Evolutionary conservation across 2,113 vertebrate species (phyloP), one percentile per base, ranked within the genome.

Genomic region (Microtus pennsylvanicus): DNA sequence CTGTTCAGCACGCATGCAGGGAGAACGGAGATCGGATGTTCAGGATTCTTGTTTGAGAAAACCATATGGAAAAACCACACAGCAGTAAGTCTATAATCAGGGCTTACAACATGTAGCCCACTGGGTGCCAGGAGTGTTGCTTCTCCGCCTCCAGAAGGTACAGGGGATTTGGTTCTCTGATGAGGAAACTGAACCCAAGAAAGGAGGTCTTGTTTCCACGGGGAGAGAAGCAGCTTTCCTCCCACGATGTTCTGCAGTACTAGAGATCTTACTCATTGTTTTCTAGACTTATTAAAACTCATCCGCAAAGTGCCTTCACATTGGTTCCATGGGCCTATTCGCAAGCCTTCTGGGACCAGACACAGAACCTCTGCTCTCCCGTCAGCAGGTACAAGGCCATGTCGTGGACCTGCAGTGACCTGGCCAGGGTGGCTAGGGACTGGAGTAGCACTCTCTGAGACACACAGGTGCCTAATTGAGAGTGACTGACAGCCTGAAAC

Each of bases 21-120:
- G 96, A 97, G 96, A 97, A 94, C 30, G 91, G 89, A 97, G 96
- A 98, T 97, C 96, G 96, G 98, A 97, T 98, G 98, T 97, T 97
- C 97, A 94, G 97, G 96, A 97, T 97, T 97, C 98, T 97, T 96
- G 98, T 98, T 98, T 97, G 96, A 96, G 97, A 97, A 97, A 98
- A 98, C 98, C 98, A 98, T 98, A 98, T 98, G 98, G 98, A 97
- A 97, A 97, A 97, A 90, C 83, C 89, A 93, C 98, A 97, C 96
- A 96, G 96, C 98, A 96, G 96, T 97, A 95, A 97, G 97, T 97
- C 97, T 97, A 97, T 98, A 97, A 98, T 98, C 98, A 96, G 97
- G 97, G 97, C 94, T 97, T 96, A 96, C 94, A 96, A 78, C 97
- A 93, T 87, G 96, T 55, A 42, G 97, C 95, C 97, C 81, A 24